phyloP scores from a whole-genome alignment of 2,113 vertebrate genomes.

The Trachemys scripta region DNA sequence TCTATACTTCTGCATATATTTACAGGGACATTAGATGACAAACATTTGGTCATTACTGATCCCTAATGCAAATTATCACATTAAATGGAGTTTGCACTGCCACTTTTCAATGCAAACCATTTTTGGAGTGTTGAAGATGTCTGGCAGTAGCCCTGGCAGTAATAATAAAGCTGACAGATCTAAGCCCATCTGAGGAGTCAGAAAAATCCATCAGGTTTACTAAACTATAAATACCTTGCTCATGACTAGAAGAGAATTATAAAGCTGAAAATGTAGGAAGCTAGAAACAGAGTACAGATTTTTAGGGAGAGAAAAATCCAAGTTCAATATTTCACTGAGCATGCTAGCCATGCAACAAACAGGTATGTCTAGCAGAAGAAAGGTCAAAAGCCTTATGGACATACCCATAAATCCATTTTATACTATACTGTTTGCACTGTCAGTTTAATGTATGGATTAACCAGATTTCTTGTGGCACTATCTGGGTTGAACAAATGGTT shows the following conservation, averaged over 20 bases:
- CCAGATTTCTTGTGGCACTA: neutral
- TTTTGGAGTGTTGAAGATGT: neutral
- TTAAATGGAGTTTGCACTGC: neutral
- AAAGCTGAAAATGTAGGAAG: neutral
- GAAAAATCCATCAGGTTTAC: neutral
- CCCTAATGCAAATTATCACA: neutral
- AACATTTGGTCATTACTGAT: neutral
- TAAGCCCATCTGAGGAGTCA: neutral
- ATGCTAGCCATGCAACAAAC: neutral
- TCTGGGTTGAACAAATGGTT: neutral
- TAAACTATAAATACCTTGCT: neutral
- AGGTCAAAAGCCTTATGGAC: neutral
- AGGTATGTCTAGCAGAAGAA: neutral
- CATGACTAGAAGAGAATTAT: neutral
- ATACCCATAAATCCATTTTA: neutral
- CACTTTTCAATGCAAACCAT: neutral
- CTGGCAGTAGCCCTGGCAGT: neutral
- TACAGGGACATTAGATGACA: neutral
- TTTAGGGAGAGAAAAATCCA: rapidly evolving
- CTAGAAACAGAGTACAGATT: neutral
- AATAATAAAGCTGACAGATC: neutral
- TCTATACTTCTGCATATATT: neutral
- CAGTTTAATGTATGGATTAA: neutral
- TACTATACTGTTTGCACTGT: neutral
- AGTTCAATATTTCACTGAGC: neutral